Evolutionary conservation across 1,140 invertebrate species (phyloP).

Genomic region (Leptoteleia sp.): DNA sequence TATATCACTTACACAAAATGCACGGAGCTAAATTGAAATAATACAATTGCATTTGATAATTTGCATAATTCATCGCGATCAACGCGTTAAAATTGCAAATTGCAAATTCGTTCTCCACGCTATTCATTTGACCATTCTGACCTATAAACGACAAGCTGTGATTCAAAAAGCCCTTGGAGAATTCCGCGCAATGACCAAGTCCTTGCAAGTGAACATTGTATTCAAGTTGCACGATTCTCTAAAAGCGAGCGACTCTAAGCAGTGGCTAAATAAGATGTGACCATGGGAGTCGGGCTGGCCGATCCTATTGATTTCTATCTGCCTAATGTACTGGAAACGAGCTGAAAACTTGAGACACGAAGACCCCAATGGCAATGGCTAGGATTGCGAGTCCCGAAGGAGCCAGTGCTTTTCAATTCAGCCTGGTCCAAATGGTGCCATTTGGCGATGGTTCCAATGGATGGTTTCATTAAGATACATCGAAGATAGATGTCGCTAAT

Average conservation of each 20-base stretch:
- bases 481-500: not conserved
- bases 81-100: no score
- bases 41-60: no score
- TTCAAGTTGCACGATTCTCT: constrained; percentile 7
- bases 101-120: no score
- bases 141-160: no score
- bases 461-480: not conserved
- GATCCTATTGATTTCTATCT: constrained; percentile 29
- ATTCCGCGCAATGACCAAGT: no score
- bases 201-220: not conserved
- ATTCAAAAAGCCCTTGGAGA: not conserved
- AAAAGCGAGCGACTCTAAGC: not conserved
- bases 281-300: not conserved
- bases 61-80: no score
- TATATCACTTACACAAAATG: no score
- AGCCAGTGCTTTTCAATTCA: constrained; percentile 25
- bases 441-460: not conserved
- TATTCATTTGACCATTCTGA: no score
- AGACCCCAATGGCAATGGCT: constrained; percentile 2
- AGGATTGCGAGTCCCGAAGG: not conserved
- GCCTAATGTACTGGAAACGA: constrained; percentile 6
- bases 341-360: constrained; percentile 14
- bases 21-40: no score
- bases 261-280: constrained; percentile 11
- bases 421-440: not conserved